Evolutionary conservation across 2,888 invertebrate species (phyloP), one percentile per base, ranked within the genome.

Genomic region (Noctua pronuba): DNA sequence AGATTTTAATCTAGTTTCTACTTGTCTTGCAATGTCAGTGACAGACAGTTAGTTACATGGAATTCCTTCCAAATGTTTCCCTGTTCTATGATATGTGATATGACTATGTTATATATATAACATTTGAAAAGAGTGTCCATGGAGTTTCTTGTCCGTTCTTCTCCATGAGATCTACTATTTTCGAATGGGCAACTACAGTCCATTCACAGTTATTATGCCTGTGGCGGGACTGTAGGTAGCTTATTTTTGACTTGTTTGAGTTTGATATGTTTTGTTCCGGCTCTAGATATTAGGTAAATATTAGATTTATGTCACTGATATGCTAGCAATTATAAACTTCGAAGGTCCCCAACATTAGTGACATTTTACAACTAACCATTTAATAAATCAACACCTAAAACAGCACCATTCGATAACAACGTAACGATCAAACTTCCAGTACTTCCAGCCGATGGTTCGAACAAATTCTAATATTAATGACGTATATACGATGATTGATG

Each of bases 391-490:
- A 75, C 75, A 80, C 62, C 41, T 38, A 31, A 24, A 73, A 16
- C 21, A 18, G 18, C 21, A 31, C n/a, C 84, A 38, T 60, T 65
- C 60, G 69, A 71, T 62, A 70, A 31, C 83, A 84, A 55, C 35
- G 35, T 84, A 84, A 87, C 80, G 85, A 84, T 55, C 62, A 8
- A 84, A 87, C 28, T 84, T 86, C 18, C 58, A 52, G 35, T 52
- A 66, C 66, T 83, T 83, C 8, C 35, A 35, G 16, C 60, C 74
- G 84, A 68, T 72, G 68, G 73, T 64, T 69, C 67, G 69, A 84
- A 84, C 73, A 86, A 84, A 87, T 89, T 88, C 81, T 85, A 83
- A 89, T 89, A 89, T 89, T 87, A 89, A 88, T 89, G 89, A 89
- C 89, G 79, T 79, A 67, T 81, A 80, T 49, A 69, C 79, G 73